Base-by-base conservation (phyloP, 2,113 vertebrate genomes). In the Myotis brandtii region DNA sequence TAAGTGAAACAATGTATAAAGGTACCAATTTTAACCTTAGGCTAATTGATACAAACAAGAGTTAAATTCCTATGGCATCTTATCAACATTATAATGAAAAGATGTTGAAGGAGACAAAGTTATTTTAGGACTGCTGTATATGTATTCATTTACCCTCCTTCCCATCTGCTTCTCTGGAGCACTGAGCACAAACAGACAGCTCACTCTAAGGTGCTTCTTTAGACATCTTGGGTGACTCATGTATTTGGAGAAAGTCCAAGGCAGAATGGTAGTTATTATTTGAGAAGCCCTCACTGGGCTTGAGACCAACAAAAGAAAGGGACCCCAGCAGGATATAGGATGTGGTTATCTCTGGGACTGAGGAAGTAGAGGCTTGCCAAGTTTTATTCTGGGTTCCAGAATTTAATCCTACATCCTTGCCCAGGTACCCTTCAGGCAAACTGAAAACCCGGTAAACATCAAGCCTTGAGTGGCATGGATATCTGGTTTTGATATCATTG, bases 321-420 rank as follows among this genome's bases (percentile, higher is more conserved):
- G 32, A 90, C 16, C 70, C 52, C 18, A 64, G 56, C 11, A 69
- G 59, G 66, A 67, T 56, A 48, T 11, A 87, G 52, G 87, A 62
- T 75, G 21, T 79, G 43, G 67, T 30, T 83, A 56, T 80, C 87
- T 56, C 73, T 73, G 37, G 66, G 59, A 75, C 81, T 87, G 14
- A 93, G 54, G 43, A 95, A 87, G 14, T 77, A 82, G 43, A 20
- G 52, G 30, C 54, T 93, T 93, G 50, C 73, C 79, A 52, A 75
- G 37, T 95, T 95, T 95, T 62, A 54, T 87, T 97, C 94, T 14
- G 46, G 79, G n/a, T 95, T 82, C 54, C 40, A 90, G 81, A 92
- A 89, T 37, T 94, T 83, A 86, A 96, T 86, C 59, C 27, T 40
- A 93, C 4, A 16, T 67, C 79, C 77, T 84, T 96, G 59, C 46